Evolutionary conservation across 2,113 vertebrate genomes (phyloP).

Genomic region (Serilophus lunatus): DNA sequence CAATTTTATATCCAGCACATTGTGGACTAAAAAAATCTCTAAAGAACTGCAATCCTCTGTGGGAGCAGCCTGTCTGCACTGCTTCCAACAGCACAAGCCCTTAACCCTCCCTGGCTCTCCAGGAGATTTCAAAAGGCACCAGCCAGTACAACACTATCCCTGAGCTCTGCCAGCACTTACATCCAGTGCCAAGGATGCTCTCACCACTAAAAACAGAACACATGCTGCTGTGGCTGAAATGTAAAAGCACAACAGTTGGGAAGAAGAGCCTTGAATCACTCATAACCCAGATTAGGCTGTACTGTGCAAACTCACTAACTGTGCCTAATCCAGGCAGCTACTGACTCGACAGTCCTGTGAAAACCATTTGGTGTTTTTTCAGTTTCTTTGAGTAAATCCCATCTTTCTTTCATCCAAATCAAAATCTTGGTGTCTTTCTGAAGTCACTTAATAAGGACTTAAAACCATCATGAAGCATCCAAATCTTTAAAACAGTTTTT

Average conservation of each 20-base stretch:
- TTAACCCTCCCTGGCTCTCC: constrained; percentile 32
- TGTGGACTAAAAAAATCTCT: constrained; percentile 34
- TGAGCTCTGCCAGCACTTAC: constrained; percentile 3
- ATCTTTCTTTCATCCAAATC: background rate
- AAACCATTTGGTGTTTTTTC: background rate
- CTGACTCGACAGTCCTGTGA: background rate
- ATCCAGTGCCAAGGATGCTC: constrained; percentile 41
- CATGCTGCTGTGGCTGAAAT: background rate
- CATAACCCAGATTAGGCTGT: background rate
- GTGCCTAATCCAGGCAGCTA: background rate
- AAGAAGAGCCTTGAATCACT: background rate
- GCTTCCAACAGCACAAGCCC: constrained; percentile 46
- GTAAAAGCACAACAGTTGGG: background rate
- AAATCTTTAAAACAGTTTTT: background rate
- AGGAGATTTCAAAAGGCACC: constrained; percentile 43
- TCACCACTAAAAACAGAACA: constrained; percentile 29
- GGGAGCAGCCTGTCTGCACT: constrained; percentile 40
- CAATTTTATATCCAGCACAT: constrained; percentile 56
- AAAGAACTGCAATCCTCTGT: constrained; percentile 46
- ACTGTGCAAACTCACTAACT: background rate
- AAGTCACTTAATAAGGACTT: background rate
- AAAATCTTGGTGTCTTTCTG: background rate
- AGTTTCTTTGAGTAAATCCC: background rate
- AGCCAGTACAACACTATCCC: constrained; percentile 15
- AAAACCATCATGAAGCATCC: background rate